Percentiles rank a stretch among this genome's conserved stretches.
These are phyloP conservation scores for Ptyas mucosa DNA, from an alignment of 2,113 vertebrate genomes.

Conservation along the genomic window DNA sequence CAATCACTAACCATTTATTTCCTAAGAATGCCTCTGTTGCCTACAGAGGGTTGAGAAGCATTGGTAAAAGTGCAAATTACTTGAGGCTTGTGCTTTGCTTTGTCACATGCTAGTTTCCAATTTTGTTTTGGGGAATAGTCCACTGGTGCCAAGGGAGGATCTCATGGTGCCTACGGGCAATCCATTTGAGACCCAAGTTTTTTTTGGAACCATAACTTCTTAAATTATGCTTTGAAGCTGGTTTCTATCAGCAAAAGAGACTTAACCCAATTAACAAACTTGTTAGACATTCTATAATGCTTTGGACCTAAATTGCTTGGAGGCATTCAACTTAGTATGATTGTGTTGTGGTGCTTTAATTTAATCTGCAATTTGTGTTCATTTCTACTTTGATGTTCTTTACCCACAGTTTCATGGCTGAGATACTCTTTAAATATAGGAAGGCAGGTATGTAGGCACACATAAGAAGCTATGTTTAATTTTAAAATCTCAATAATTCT, in stretches of 20 bases:
- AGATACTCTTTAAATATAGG: not conserved
- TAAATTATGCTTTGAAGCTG: not conserved
- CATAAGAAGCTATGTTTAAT: not conserved
- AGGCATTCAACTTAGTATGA: not conserved
- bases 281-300: not conserved
- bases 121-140: not conserved
- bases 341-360: not conserved
- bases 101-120: not conserved
- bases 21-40: not conserved
- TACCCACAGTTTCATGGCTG: not conserved
- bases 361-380: not conserved
- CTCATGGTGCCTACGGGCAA: not conserved
- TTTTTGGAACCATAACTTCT: not conserved
- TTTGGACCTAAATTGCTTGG: not conserved
- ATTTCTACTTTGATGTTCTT: not conserved
- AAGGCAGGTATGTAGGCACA: not conserved
- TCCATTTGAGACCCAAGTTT: not conserved
- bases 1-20: not conserved
- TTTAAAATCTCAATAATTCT: not conserved
- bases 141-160: not conserved
- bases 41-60: not conserved
- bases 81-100: not conserved
- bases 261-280: not conserved
- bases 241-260: not conserved
- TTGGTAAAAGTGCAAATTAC: not conserved